phyloP scores from a whole-genome alignment of 2,888 invertebrate genomes.

The Cancer borealis region DNA sequence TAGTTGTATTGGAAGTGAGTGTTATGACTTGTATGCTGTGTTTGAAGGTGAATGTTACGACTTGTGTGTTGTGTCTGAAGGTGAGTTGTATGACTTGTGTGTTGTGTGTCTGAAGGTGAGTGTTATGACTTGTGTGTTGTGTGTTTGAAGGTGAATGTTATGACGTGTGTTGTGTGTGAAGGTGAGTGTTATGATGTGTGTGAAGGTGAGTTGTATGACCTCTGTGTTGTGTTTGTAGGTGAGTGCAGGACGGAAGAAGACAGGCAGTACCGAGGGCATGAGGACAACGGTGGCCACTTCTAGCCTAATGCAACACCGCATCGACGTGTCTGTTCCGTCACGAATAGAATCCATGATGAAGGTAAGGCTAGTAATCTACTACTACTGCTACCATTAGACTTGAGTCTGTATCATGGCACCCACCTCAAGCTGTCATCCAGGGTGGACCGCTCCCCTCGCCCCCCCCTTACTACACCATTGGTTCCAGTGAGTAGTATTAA shows the following conservation, averaged over 20 bases:
- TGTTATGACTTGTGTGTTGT: neutral
- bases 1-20: too few relatives aligned
- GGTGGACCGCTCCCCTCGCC: too few relatives aligned
- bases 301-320: slow-evolving; percentile 88
- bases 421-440: too few relatives aligned
- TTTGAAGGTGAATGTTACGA: neutral
- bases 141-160: neutral
- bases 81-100: slow-evolving; percentile 82
- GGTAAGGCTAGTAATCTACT: slow-evolving; percentile 78
- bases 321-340: slow-evolving; percentile 87
- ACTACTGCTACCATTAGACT: neutral
- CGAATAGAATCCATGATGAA: slow-evolving; percentile 84
- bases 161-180: too few relatives aligned
- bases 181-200: too few relatives aligned
- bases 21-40: too few relatives aligned
- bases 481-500: too few relatives aligned
- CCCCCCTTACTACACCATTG: too few relatives aligned
- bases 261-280: slow-evolving; percentile 95
- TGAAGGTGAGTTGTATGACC: neutral
- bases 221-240: slow-evolving; percentile 79
- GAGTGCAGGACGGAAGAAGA: slow-evolving; percentile 89
- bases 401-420: too few relatives aligned
- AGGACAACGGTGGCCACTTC: slow-evolving; percentile 89
- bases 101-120: too few relatives aligned
- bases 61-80: slow-evolving; percentile 78